Evolutionary conservation across 2,888 invertebrate genomes (phyloP).

Genomic region (Idaea dimidiata): DNA sequence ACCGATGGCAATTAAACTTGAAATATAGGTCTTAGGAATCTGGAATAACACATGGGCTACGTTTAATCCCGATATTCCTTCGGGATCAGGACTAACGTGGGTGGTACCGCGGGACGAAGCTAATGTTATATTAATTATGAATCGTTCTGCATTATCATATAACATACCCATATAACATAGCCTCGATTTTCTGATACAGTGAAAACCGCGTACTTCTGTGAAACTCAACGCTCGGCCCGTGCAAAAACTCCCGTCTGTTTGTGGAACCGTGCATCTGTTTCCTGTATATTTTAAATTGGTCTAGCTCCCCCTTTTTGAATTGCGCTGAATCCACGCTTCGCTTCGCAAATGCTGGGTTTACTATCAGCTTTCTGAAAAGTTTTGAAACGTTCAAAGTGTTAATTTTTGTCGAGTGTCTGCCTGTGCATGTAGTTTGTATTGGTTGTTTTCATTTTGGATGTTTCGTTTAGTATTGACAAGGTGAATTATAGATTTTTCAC

Average conservation of each 20-base stretch:
- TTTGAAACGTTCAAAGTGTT: conserved; percentile 33
- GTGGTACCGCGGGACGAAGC: too few species aligned
- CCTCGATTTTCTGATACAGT: conserved; percentile 84
- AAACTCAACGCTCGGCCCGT: conserved; percentile 65
- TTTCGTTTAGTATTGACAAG: conserved; percentile 11
- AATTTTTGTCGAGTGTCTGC: conserved; percentile 28
- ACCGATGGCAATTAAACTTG: too few species aligned
- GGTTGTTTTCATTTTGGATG: conserved; percentile 15
- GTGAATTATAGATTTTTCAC: too few species aligned
- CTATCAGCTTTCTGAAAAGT: conserved; percentile 66
- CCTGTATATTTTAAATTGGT: conserved; percentile 63
- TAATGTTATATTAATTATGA: neutral
- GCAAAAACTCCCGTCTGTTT: conserved; percentile 63
- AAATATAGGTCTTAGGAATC: too few species aligned
- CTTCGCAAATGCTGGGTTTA: conserved; percentile 75
- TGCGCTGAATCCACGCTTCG: conserved; percentile 57
- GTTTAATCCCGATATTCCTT: too few species aligned
- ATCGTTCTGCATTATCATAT: neutral
- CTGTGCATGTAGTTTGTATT: conserved; percentile 15
- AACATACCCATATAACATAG: conserved; percentile 83
- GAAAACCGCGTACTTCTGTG: conserved; percentile 83
- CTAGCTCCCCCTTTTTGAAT: conserved; percentile 43
- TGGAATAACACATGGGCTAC: too few species aligned
- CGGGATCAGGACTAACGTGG: too few species aligned
- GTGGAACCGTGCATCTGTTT: conserved; percentile 68